Percentiles rank a stretch among this genome's conserved stretches.
phyloP scores from a whole-genome alignment of 2,888 invertebrate species.

The Brachypalpus laphriformis region DNA sequence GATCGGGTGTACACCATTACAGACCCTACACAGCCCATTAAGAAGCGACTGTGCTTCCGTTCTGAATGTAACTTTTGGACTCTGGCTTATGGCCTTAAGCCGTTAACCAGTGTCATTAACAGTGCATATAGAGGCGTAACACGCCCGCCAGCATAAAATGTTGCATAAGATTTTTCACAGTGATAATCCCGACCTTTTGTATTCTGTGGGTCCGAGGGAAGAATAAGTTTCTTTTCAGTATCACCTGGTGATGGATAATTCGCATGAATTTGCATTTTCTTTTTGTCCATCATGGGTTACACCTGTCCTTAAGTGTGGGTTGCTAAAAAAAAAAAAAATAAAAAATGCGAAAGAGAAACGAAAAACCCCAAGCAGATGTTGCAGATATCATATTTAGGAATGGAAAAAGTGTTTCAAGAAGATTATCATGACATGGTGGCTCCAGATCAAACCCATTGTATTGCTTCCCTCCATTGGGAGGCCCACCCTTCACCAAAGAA shows the following conservation, averaged over 20 bases:
- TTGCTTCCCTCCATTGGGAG: constrained; percentile 1
- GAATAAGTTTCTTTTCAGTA: constrained; percentile 10
- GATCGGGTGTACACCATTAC: constrained; percentile 24
- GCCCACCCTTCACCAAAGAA: constrained; percentile 2
- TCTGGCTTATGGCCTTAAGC: constrained; percentile 40
- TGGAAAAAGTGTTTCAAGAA: constrained; percentile 44
- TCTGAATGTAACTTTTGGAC: constrained; percentile 36
- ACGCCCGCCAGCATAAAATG: constrained; percentile 43
- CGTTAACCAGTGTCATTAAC: constrained; percentile 61
- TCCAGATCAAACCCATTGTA: neutral
- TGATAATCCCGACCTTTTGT: constrained; percentile 44
- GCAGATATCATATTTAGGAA: constrained; percentile 57
- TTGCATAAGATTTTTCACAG: constrained; percentile 61
- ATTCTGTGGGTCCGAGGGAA: constrained; percentile 5
- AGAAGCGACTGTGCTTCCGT: constrained; percentile 58
- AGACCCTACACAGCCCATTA: constrained; percentile 33
- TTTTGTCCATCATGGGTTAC: constrained; percentile 43
- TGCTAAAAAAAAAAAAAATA: constrained; percentile 1
- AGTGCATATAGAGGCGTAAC: constrained; percentile 65
- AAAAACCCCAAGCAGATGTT: constrained; percentile 63
- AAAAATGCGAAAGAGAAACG: constrained; percentile 12
- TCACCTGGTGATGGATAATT: constrained; percentile 67
- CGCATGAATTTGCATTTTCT: constrained; percentile 71
- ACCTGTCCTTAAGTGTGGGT: constrained; percentile 68
- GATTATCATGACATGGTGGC: constrained; percentile 38